These are phyloP conservation scores for Thamnaconus septentrionalis DNA, from an alignment of 2,113 vertebrate species.

Conservation along the genomic window DNA sequence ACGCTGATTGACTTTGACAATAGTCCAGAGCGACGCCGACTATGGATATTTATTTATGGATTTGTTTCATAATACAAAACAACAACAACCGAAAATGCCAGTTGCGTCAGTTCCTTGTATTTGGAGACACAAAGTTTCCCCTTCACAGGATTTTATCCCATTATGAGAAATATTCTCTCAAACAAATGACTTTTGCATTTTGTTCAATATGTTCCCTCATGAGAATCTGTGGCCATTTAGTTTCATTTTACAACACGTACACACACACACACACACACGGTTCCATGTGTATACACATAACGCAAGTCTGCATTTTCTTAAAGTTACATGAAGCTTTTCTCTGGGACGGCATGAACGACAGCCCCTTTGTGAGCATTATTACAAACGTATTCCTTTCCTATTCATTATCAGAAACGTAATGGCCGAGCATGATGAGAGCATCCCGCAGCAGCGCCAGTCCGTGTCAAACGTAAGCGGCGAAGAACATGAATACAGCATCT, in stretches of 20 bases:
- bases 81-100: slow-evolving; percentile 76
- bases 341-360: no score
- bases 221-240: no score
- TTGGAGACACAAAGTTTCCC: not conserved
- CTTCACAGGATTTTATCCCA: no score
- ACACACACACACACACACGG: no score
- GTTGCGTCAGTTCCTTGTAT: no score
- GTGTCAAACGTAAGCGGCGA: slow-evolving; percentile 18
- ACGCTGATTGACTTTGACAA: slow-evolving; percentile 65
- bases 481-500: slow-evolving; percentile 43
- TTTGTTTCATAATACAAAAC: slow-evolving; percentile 62
- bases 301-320: no score
- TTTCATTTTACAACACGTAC: no score
- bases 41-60: slow-evolving; percentile 66
- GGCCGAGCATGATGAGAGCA: not conserved
- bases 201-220: no score
- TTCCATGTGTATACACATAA: no score
- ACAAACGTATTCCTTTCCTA: not conserved
- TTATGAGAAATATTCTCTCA: no score
- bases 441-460: not conserved
- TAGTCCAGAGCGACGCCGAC: slow-evolving; percentile 51
- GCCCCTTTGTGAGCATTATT: not conserved
- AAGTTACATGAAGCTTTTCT: no score
- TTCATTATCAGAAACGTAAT: not conserved
- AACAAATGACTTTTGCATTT: no score